These are phyloP conservation scores for Decapterus maruadsi DNA, from an alignment of 2,797 vertebrate genomes.

Conservation along the genomic window DNA sequence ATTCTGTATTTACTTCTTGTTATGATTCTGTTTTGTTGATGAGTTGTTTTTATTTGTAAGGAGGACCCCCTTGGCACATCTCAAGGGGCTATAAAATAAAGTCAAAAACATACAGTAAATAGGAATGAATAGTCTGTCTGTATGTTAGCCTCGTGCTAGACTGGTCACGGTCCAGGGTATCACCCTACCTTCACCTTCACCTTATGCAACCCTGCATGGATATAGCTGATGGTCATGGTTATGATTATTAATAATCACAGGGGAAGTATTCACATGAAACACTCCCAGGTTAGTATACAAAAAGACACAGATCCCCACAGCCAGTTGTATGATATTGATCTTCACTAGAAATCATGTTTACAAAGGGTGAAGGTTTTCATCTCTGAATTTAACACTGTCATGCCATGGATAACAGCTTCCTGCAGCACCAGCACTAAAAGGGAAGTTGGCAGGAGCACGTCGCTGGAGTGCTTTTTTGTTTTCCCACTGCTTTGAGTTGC, in stretches of 20 bases:
- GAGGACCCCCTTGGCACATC: too few relatives aligned
- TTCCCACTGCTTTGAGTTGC: not conserved
- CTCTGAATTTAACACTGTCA: constrained; percentile 1
- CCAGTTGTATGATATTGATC: not conserved
- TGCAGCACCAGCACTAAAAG: constrained; percentile 19
- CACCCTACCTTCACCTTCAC: too few relatives aligned
- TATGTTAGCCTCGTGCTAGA: too few relatives aligned
- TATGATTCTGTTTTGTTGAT: too few relatives aligned
- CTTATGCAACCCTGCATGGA: too few relatives aligned
- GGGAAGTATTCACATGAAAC: not conserved
- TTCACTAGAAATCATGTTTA: not conserved
- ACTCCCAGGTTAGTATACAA: not conserved
- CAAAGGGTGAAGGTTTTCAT: constrained; percentile 8
- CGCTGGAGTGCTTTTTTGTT: not conserved
- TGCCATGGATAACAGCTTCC: constrained; percentile 8
- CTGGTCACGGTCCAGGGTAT: too few relatives aligned
- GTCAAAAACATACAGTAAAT: too few relatives aligned
- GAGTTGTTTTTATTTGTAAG: too few relatives aligned
- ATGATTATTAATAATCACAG: not conserved
- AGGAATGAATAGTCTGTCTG: too few relatives aligned
- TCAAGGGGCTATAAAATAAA: too few relatives aligned
- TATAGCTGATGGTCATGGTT: too few relatives aligned
- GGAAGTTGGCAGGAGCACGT: constrained; percentile 8
- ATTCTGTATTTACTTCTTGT: too few relatives aligned
- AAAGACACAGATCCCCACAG: not conserved